phyloP scores from a whole-genome alignment of 2,797 vertebrate genomes.

The Choloepus didactylus region DNA sequence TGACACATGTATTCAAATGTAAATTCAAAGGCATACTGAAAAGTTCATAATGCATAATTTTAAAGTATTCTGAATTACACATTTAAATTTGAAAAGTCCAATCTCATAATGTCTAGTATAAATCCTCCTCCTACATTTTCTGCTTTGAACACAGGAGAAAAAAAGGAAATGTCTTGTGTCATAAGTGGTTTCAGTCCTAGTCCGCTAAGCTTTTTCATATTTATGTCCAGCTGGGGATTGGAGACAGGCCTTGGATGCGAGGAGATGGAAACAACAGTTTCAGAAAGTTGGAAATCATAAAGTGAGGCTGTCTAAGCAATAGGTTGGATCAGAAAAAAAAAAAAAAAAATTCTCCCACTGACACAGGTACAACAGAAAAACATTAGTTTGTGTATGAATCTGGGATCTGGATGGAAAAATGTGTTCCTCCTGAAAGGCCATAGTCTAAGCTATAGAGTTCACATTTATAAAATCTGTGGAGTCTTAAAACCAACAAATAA shows the following conservation, averaged over 20 bases:
- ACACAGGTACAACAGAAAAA: background rate
- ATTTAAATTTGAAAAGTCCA: constrained; percentile 10
- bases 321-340: background rate
- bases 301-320: background rate
- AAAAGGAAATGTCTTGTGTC: background rate
- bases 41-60: background rate
- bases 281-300: background rate
- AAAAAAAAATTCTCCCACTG: background rate
- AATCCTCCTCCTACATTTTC: background rate
- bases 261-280: background rate
- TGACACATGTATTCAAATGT: background rate
- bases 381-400: background rate
- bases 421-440: background rate
- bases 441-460: background rate
- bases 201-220: background rate
- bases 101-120: background rate
- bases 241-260: background rate
- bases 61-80: background rate
- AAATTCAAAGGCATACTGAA: background rate
- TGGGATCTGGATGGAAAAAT: background rate
- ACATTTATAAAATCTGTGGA: background rate
- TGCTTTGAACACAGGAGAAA: background rate
- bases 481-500: constrained; percentile 22
- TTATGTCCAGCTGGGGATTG: background rate
- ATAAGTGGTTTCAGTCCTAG: background rate